Base-by-base conservation (phyloP, 2,797 vertebrate species). In the Holocentrus rufus region DNA sequence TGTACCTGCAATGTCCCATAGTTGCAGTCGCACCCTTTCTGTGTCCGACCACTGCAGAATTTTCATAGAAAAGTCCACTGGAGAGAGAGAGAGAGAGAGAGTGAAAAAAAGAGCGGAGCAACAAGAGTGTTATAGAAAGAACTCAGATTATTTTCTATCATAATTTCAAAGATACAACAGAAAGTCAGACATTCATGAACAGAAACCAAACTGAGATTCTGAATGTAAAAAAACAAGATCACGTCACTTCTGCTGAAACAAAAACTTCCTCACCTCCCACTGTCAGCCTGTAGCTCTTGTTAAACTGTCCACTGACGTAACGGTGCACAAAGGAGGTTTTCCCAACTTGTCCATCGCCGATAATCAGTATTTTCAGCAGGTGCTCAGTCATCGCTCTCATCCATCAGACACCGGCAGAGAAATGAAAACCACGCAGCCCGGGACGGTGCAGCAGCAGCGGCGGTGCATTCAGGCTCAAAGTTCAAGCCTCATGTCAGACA, bases 311-410 rank as follows among this genome's bases (percentile, higher is more conserved):
- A 57, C 92, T 92, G n/a, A 94, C 92, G 14, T 95, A 96, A 0
- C 96, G 93, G 68, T 94, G 93, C 23, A 95, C 93, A 67, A 96
- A 88, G 0, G 96, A 96, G 0, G 96, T 94, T 68, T 97, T 97
- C 17, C 96, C 96, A 49, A 96, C 96, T 1, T 92, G 87, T 44
- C 87, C 91, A 68, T 96, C 95, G 0, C 96, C 96, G 17, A 96
- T 84, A n/a, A 96, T 88, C 76, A 97, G 88, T 67, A 96, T 94
- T 82, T 97, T 97, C 86, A 96, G 93, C 89, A 95, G 77, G 30
- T 94, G 92, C 76, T 97, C 95, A 0, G 49, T 71, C 86, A 89
- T 85, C 1, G 11, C 52, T 72, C 27, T 30, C 10, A 34, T 65
- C 64, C 3, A 14, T 47, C 36, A 27, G 2, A 58, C 42, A 9